Evolutionary conservation across 2,888 invertebrate genomes (phyloP).

Genomic region (Cerceris rybyensis): DNA sequence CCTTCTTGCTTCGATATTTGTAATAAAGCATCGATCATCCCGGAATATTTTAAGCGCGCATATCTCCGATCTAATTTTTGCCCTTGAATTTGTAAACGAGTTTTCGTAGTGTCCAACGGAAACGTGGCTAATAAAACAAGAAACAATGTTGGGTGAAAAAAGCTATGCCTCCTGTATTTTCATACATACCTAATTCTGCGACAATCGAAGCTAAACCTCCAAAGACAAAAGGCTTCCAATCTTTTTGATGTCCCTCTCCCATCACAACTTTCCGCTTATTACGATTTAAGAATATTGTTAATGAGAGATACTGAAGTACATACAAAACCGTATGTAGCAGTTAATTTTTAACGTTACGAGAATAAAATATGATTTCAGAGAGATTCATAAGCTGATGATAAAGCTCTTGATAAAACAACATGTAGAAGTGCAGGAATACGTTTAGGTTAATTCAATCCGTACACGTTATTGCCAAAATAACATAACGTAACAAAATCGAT

Average conservation of each 20-base stretch:
- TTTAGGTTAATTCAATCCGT: too few relatives aligned
- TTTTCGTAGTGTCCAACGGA: conserved; percentile 98
- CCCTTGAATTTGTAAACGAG: conserved; percentile 96
- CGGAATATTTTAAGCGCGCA: conserved; percentile 90
- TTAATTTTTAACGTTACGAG: not conserved
- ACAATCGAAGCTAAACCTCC: conserved; percentile 96
- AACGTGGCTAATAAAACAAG: conserved; percentile 89
- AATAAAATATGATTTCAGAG: too few relatives aligned
- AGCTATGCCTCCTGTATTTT: not conserved
- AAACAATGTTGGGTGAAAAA: not conserved
- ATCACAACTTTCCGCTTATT: conserved; percentile 82
- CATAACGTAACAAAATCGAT: too few relatives aligned
- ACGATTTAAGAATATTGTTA: not conserved
- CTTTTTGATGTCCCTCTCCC: conserved; percentile 92
- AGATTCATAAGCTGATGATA: too few relatives aligned
- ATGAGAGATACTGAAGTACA: not conserved
- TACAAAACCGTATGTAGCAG: not conserved
- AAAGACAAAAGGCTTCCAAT: conserved; percentile 97
- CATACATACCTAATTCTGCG: conserved; percentile 92
- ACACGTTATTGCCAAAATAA: too few relatives aligned
- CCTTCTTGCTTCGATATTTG: conserved; percentile 95
- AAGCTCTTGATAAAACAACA: too few relatives aligned
- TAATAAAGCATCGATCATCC: conserved; percentile 95
- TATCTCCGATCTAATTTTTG: conserved; percentile 91
- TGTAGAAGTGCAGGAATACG: too few relatives aligned